phyloP scores from a whole-genome alignment of 2,888 invertebrate genomes.

The Heteromurus nitidus region DNA sequence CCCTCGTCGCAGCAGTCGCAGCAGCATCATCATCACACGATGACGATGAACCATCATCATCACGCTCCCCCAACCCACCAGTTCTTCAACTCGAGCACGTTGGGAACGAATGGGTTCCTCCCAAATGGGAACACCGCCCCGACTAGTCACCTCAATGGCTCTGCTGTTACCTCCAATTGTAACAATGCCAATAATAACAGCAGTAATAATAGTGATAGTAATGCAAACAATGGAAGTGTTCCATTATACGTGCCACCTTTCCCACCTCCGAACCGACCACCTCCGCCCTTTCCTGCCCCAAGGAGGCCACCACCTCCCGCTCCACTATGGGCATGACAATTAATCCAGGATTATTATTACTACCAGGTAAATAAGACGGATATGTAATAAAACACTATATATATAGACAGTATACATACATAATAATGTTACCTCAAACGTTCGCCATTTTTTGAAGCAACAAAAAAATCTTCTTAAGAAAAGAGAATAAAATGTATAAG shows the following conservation, averaged over 20 bases:
- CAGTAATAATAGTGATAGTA: constrained; percentile 40
- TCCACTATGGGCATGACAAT: constrained; percentile 71
- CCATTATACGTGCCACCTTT: constrained; percentile 72
- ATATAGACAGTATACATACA: too few species aligned
- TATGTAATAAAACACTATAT: too few species aligned
- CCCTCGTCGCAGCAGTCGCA: not conserved
- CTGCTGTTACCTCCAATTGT: constrained; percentile 9
- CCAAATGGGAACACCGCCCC: constrained; percentile 25
- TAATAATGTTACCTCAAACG: too few species aligned
- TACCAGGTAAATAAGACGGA: constrained; percentile 70
- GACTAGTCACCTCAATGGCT: constrained; percentile 42
- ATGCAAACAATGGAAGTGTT: constrained; percentile 55
- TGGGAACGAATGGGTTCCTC: constrained; percentile 49
- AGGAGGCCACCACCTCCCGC: constrained; percentile 71
- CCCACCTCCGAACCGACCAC: constrained; percentile 72
- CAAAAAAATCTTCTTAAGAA: too few species aligned
- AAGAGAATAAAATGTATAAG: too few species aligned
- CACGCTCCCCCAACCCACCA: constrained; percentile 36
- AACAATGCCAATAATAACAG: constrained; percentile 25
- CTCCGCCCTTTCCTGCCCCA: constrained; percentile 72
- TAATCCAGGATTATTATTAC: constrained; percentile 69
- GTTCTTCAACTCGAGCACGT: constrained; percentile 37
- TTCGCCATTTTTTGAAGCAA: too few species aligned
- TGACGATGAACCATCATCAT: constrained; percentile 44
- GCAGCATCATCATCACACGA: constrained; percentile 28